phyloP scores from a whole-genome alignment of 2,113 vertebrate species.

The Ceyx cyanopectus region DNA sequence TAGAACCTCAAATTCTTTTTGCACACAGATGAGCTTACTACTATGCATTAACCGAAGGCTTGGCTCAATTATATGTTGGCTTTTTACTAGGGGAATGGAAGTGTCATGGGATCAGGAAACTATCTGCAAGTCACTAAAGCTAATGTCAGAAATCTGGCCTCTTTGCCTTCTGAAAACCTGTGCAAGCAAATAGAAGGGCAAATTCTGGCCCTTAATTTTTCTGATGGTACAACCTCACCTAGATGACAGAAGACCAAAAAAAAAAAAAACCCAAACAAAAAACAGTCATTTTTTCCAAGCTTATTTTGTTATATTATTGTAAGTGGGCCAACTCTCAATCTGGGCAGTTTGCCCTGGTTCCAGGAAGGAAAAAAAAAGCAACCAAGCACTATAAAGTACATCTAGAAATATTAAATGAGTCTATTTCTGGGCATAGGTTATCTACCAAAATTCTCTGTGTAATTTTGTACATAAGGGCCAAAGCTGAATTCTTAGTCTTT shows the following conservation, averaged over 20 bases:
- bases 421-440: not conserved
- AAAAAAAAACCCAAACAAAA: not conserved
- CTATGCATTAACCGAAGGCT: not conserved
- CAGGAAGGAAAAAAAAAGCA: not conserved
- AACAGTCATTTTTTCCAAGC: not conserved
- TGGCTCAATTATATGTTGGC: not conserved
- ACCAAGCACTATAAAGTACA: not conserved
- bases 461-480: not conserved
- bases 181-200: not conserved
- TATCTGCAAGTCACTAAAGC: not conserved
- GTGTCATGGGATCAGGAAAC: not conserved
- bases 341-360: not conserved
- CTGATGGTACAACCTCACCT: not conserved
- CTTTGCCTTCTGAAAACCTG: not conserved
- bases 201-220: not conserved
- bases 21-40: not conserved
- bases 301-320: not conserved
- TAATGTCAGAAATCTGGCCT: not conserved
- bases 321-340: not conserved
- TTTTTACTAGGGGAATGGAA: not conserved
- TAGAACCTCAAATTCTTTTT: not conserved
- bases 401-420: not conserved
- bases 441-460: not conserved
- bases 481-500: not conserved
- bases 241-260: not conserved